Evolutionary conservation across 2,113 vertebrate genomes (phyloP), one percentile per base, ranked within the genome.

Genomic region (Platichthys flesus): DNA sequence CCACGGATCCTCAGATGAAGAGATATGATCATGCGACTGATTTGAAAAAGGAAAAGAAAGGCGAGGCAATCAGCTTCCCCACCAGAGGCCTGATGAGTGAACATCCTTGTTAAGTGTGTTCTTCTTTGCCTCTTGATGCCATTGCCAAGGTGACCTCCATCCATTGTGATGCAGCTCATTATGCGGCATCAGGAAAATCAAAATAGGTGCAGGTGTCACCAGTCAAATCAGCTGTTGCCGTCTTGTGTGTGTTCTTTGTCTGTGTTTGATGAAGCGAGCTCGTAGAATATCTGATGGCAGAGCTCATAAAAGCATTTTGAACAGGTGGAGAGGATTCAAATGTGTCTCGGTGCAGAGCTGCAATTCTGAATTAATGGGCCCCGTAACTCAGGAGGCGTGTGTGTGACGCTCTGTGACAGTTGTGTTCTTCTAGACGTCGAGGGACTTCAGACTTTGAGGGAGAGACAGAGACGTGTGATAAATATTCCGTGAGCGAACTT

Each of bases 111-210:
- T 45, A 14, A 23, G 45, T 1, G 47, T 65, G 60, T 2, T 23
- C 47, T 68, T 21, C 47, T 59, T 65, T 45, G 6, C 20, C 37
- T 74, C 69, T 35, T 35, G 28, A 52, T 65, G 57, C 61, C 66
- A 77, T 83, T 83, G 60, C 68, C 69, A 87, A 74, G 80, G 85
- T 87, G 88, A 89, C 79, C 77, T 74, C 18, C 77, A 81, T 57
- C 62, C 20, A 61, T 82, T 80, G 55, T 67, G n/a, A 74, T 71
- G 35, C 45, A n/a, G 10, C 59, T 10, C 47, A 67, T 80, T 73
- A 70, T 64, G 55, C 16, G 26, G 40, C 67, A 57, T 68, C 35
- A 73, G 12, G 2, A 71, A 64, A 78, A 72, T 56, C 28, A 52
- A 73, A 75, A 52, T 23, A 45, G 61, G 49, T 65, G 59, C 71